Evolutionary conservation across 2,113 vertebrate species (phyloP), one percentile per base, ranked within the genome.

Genomic region (Clinocottus analis): DNA sequence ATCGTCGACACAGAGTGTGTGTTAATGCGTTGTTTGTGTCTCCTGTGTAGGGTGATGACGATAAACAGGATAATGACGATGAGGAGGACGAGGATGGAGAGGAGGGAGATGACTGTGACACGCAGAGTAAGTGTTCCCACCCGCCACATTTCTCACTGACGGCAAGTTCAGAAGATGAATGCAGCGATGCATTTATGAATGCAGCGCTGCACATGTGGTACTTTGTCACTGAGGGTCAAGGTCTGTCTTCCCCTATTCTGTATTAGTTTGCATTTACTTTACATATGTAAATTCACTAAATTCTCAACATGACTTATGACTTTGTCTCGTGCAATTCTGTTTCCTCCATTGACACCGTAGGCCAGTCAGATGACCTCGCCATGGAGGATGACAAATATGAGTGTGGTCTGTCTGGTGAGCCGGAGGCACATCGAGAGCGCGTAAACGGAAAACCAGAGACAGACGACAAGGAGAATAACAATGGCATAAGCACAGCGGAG

Each of bases 361-460:
- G 58, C 27, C 82, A 93, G 14, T 43, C 74, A 9, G 83, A 77
- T 62, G 78, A 75, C 21, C 5, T 61, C 2, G 7, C n/a, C 19
- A 27, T 66, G 43, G 86, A 84, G 2, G 37, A 14, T 0, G 75
- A 90, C 12, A 31, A 31, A 58, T 82, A 90, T 9, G 88, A 84
- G 68, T 68, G 58, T 17, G 59, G 45, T 27, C 25, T 86, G 51
- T 64, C 80, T 1, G n/a, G n/a, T n/a, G 90, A 90, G 23, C 80
- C 56, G 35, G 37, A 27, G 37, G 19, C 45, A 2, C 66, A 85
- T 11, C 59, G 59, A 23, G 83, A 89, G 13, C 69, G 84, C 43
- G 74, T 96, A 66, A 97, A 97, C 37, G 94, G 93, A 14, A 86
- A 93, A 1, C 29, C 75, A 11, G 90, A 95, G 87, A 80, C 66